These are phyloP conservation scores for Agapetus fuscipes DNA, from an alignment of 2,888 invertebrate genomes.

Conservation along the genomic window DNA sequence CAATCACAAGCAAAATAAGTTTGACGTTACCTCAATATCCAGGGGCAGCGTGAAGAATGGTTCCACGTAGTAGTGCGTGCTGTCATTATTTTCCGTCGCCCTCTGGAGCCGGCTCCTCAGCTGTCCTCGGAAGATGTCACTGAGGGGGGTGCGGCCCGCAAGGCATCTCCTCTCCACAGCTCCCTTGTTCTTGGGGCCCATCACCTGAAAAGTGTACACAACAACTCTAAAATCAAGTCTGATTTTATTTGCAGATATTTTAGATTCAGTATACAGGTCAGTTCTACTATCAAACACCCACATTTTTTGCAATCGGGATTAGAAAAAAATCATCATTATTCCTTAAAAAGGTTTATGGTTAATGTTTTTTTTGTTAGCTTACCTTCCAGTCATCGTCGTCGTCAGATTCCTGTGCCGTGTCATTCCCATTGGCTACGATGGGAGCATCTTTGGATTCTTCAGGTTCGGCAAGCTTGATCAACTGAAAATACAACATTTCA, in stretches of 20 bases:
- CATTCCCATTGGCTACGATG: conserved; percentile 36
- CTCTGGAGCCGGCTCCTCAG: conserved; percentile 74
- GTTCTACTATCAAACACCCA: conserved; percentile 16
- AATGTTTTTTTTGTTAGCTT: too few species aligned
- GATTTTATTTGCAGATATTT: conserved; percentile 1
- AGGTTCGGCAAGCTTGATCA: conserved; percentile 49
- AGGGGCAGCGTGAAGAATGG: conserved; percentile 93
- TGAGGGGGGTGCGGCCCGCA: conserved; percentile 76
- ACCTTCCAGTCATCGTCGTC: conserved; percentile 62
- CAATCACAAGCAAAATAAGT: too few species aligned
- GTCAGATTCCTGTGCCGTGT: conserved; percentile 31
- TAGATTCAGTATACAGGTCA: too few species aligned
- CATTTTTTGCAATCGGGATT: conserved; percentile 7
- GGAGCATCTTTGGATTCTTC: conserved; percentile 39
- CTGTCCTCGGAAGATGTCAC: conserved; percentile 89
- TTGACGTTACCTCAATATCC: conserved; percentile 79
- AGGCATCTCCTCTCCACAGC: conserved; percentile 78
- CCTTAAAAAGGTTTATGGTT: too few species aligned
- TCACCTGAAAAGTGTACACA: conserved; percentile 51
- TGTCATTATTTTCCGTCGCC: conserved; percentile 46
- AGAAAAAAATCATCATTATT: conserved; percentile 4
- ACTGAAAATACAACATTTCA: conserved; percentile 31
- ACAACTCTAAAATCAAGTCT: neutral
- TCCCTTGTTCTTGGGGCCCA: conserved; percentile 81
- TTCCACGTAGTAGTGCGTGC: conserved; percentile 87